phyloP scores from a whole-genome alignment of 2,113 vertebrate genomes.

The Phycodurus eques region DNA sequence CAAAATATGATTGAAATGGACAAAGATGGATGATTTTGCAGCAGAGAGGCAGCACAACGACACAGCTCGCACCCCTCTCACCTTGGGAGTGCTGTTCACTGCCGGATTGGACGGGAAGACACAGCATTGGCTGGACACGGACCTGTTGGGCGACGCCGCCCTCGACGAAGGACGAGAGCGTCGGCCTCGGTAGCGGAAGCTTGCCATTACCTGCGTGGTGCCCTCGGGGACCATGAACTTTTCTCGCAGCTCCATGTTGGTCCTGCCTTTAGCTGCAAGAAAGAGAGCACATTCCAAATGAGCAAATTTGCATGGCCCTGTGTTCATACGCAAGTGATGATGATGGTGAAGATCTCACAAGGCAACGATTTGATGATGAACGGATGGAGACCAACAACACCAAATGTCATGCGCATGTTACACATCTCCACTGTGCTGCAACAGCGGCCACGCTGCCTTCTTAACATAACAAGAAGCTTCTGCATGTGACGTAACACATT shows the following conservation, averaged over 20 bases:
- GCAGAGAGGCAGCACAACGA: neutral
- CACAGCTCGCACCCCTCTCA: constrained; percentile 44
- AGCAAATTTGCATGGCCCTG: constrained; percentile 1
- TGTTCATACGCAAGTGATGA: neutral
- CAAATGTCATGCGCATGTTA: constrained; percentile 1
- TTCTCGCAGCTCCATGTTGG: constrained; percentile 93
- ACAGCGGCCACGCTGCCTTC: neutral
- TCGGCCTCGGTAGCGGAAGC: constrained; percentile 90
- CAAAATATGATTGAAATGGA: neutral
- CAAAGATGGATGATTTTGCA: neutral
- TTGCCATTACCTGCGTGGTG: constrained; percentile 90
- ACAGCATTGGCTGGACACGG: constrained; percentile 87
- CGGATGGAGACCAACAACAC: neutral
- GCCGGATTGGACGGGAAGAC: constrained; percentile 67
- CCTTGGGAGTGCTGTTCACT: constrained; percentile 82
- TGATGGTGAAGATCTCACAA: neutral
- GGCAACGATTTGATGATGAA: neutral
- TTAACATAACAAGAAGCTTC: neutral
- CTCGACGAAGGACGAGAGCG: constrained; percentile 91
- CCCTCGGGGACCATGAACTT: constrained; percentile 97
- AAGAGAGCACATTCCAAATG: constrained; percentile 18
- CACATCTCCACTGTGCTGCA: neutral
- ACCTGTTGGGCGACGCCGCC: constrained; percentile 91
- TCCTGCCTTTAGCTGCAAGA: constrained; percentile 89
- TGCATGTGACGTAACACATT: neutral